Base-by-base conservation (phyloP, 2,797 vertebrate species). In the Oceanodroma leucorhoa region DNA sequence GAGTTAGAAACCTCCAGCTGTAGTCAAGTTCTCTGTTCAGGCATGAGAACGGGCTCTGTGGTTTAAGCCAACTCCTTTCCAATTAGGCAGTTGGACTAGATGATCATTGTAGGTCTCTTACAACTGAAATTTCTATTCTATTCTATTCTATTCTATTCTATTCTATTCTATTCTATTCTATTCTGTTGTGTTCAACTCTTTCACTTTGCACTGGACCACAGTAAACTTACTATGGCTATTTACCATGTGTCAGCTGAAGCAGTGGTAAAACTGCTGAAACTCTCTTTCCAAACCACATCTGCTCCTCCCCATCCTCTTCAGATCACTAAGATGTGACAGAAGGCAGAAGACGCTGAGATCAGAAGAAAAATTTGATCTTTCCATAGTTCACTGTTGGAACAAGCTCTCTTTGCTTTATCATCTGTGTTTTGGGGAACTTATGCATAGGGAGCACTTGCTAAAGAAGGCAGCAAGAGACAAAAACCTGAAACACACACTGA, bases 41-140 rank as follows among this genome's bases (percentile, higher is more conserved):
- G 12, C 24, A 32, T n/a, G 36, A 55, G n/a, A 83, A 57, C 0
- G 0, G 55, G 15, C 13, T 62, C 20, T 4, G 3, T 50, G 11
- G 21, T 48, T 58, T 83, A 87, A 83, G n/a, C 7, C n/a, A 72
- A 24, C 61, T 58, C 23, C 16, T 62, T 87, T 46, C 38, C 51
- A 53, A 2, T 58, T 46, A 58, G 38, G 21, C 41, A 57, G n/a
- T 14, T 45, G 14, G 11, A 26, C 27, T 50, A 75, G 16, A 30
- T 50, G 17, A 32, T 34, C 2, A 1, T 20, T 85, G 23, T 29
- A 73, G 3, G 9, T 69, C 10, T 36, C 23, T 75, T 86, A 16
- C 23, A 62, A 61, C 41, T 16, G 43, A 69, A 50, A 36, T 60
- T 70, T 10, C 10, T 26, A 5, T 43, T 18, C 32, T 57, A 10